Percentiles rank a stretch among this genome's conserved stretches.
These are phyloP conservation scores for Platichthys flesus DNA, from an alignment of 2,113 vertebrate species.

Conservation along the genomic window DNA sequence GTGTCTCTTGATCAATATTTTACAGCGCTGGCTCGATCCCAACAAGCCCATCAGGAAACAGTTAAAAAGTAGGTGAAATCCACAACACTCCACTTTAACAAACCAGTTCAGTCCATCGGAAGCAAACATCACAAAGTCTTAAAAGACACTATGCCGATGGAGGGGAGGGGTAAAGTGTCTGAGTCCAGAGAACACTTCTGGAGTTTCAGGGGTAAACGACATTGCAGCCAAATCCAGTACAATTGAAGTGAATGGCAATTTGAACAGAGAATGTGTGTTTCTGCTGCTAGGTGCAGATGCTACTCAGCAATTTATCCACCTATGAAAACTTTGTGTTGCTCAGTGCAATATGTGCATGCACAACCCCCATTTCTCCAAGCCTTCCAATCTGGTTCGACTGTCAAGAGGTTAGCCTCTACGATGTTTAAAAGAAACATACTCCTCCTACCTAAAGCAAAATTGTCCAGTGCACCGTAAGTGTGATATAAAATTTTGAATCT, in stretches of 20 bases:
- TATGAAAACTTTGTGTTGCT: not conserved
- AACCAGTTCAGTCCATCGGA: slow-evolving; percentile 51
- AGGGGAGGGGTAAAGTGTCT: too few species aligned
- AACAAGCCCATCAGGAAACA: slow-evolving; percentile 99
- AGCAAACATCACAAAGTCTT: not conserved
- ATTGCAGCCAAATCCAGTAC: too few species aligned
- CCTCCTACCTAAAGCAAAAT: slow-evolving; percentile 27
- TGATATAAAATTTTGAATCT: slow-evolving; percentile 37
- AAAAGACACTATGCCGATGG: too few species aligned
- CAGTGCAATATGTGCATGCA: not conserved
- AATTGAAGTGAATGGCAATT: too few species aligned
- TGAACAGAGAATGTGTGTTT: not conserved
- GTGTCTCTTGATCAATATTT: slow-evolving; percentile 79
- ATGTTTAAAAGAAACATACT: slow-evolving; percentile 20
- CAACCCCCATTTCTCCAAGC: not conserved
- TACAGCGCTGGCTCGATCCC: slow-evolving; percentile 98
- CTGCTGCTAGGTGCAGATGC: not conserved
- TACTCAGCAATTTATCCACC: not conserved
- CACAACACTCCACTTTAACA: slow-evolving; percentile 32
- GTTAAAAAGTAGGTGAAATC: slow-evolving; percentile 93
- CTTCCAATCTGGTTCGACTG: not conserved
- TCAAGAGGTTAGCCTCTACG: slow-evolving; percentile 2
- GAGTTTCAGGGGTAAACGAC: too few species aligned
- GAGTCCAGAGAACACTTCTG: too few species aligned
- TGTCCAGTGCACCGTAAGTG: slow-evolving; percentile 17